phyloP scores from a whole-genome alignment of 1,140 invertebrate species.

The Neodiprion fabricii region DNA sequence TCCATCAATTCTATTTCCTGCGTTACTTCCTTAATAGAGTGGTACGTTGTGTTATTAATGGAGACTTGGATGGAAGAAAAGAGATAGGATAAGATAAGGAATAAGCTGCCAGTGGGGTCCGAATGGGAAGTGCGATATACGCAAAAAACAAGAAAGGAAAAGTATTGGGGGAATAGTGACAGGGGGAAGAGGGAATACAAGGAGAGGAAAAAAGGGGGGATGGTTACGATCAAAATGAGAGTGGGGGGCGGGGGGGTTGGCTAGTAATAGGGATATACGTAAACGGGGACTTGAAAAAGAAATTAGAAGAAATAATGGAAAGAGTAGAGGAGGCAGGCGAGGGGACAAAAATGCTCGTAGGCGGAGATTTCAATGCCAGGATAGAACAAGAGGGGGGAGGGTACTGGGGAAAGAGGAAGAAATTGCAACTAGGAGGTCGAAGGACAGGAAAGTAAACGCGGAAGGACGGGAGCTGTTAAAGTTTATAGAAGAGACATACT shows the following conservation, averaged over 20 bases:
- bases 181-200: conserved; percentile 19
- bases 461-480: background rate
- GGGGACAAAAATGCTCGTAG: conserved; percentile 9
- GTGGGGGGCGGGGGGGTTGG: background rate
- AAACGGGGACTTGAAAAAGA: conserved; percentile 20
- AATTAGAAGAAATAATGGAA: conserved; percentile 11
- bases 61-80: conserved; percentile 32
- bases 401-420: background rate
- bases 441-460: background rate
- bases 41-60: conserved; percentile 22
- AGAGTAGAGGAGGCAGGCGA: background rate
- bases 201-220: conserved; percentile 11
- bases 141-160: conserved; percentile 28
- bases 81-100: conserved; percentile 12
- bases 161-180: conserved; percentile 27
- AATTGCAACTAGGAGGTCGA: background rate
- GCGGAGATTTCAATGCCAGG: conserved; percentile 20
- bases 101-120: conserved; percentile 19
- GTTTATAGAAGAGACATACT: background rate
- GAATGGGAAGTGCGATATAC: conserved; percentile 25
- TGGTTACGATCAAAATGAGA: background rate
- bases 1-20: too few species aligned
- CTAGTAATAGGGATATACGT: conserved; percentile 22
- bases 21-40: background rate
- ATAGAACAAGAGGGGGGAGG: background rate